Base-by-base conservation (phyloP, 1,140 invertebrate genomes). In the Eumeta japonica region DNA sequence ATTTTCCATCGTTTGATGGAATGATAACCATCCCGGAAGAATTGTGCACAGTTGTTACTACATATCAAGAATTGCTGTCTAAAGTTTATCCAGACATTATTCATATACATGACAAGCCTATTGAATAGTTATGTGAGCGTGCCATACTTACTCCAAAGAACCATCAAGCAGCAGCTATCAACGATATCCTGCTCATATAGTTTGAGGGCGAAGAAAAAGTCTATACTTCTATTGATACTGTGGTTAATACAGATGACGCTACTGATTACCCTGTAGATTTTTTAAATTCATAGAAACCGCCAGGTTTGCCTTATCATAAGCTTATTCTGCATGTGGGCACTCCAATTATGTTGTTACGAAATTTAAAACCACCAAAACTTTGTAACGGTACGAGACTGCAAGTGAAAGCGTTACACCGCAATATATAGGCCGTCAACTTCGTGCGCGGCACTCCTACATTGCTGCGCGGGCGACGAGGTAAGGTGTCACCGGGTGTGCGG, bases 361-460 rank as follows among this genome's bases (percentile, higher is more conserved):
- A 76, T 47, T 35, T 59, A 33, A 54, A 73, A 37, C 50, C 45
- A 48, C 52, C 61, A 41, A 35, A 42, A 37, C 46, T 76, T 13
- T 76, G 64, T 39, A 76, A 76, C 48, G 63, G 57, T 4, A 76
- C 71, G 12, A 24, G 58, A 40, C 34, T 70, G 3, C 13, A 15
- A 31, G 42, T 67, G 9, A 56, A 46, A 39, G 32, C 30, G 29
- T 20, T 59, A 10, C 32, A 39, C 13, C 38, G 24, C 3, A 48
- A 53, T 41, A 17, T 63, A 7, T 56, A 70, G 5, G 51, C 55
- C 36, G 63, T 56, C 4, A 58, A 39, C 33, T 50, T 73, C 15
- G 27, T 66, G 1, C 67, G 33, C 16, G 61, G 58, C 12, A 35
- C n/a, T 10, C 30, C 20, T 24, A 24, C n/a, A 24, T 24, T 24